Evolutionary conservation across 2,888 invertebrate genomes (phyloP), one percentile per base, ranked within the genome.

Genomic region (Cheilosia scutellata): DNA sequence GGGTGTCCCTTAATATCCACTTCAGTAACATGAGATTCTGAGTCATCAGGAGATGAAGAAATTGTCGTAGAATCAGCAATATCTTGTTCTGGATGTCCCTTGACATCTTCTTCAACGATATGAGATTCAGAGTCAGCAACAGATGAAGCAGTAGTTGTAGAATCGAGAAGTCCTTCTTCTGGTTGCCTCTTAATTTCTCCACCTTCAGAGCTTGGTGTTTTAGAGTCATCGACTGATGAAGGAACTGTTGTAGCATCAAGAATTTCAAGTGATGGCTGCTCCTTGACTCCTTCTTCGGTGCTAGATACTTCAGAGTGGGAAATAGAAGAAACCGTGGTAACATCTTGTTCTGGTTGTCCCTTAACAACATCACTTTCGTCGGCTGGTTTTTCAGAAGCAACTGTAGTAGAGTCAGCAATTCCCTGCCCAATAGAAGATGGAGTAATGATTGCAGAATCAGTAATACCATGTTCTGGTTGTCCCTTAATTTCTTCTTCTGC

Each of bases 401-500:
- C 16, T 16, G 44, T 47, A n/a, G 44, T 44, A n/a, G 16, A 47
- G 16, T 7, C 44, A 16, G n/a, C 16, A 7, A 16, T 47, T 7
- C 5, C 7, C n/a, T 47, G 16, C 6, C 16, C 44, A 7, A n/a
- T 16, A 2, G 27, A 13, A 29, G 51, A 27, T 27, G 27, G 11
- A 29, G 13, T 5, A 42, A 40, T 6, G 51, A 87, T 82, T 55
- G 88, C 80, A 5, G 76, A 57, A 20, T 82, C 58, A 11, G 33
- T 20, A 6, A 70, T 79, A 63, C 84, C 84, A 40, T 89, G 87
- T n/a, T 89, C 89, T 20, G 40, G 29, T 77, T 60, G 44, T 5
- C 25, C 31, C 60, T 53, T 25, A 13, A 47, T 29, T 29, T 65
- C 27, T 60, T 20, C 60, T 42, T 71, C 37, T 55, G 68, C 74